A percentile compares a stretch with the other conserved stretches of the same genome.
Conservation (phyloP, 1,140 invertebrate genomes). For the Eurosta solidaginis region DNA sequence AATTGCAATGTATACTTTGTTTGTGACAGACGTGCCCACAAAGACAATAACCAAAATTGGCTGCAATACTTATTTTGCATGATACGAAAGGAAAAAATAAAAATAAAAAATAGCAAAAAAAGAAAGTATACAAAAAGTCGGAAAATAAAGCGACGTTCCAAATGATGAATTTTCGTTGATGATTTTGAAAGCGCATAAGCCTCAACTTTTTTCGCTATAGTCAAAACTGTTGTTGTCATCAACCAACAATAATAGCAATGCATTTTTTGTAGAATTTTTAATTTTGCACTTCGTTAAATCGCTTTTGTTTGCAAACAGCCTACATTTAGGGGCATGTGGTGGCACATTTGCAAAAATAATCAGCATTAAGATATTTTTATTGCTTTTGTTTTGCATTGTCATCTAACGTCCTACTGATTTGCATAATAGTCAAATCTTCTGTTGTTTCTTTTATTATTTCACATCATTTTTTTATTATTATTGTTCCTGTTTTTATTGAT, state of each 20-base stretch:
- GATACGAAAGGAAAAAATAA: not conserved
- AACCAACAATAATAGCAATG: not conserved
- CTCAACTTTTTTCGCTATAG: not conserved
- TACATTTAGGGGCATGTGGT: slow-evolving; percentile 8
- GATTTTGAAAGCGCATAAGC: not conserved
- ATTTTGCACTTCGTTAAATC: slow-evolving; percentile 23
- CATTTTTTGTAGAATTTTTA: not conserved
- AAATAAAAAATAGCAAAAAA: not conserved
- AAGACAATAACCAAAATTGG: not conserved
- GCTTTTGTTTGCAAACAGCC: slow-evolving; percentile 20
- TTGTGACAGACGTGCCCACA: not conserved
- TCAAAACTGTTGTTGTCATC: not conserved
- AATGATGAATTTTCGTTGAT: slow-evolving; percentile 13
- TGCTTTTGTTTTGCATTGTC: not conserved
- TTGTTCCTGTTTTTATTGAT: not conserved
- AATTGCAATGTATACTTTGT: not conserved
- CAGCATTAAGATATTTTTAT: not conserved
- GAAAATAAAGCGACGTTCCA: not conserved
- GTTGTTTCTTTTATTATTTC: not conserved
- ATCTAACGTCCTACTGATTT: not conserved
- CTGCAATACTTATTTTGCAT: not conserved
- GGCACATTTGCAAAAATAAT: not conserved
- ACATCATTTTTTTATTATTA: not conserved
- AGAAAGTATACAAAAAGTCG: not conserved
- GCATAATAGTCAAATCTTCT: not conserved